Evolutionary conservation across 2,113 vertebrate species (phyloP), one percentile per base, ranked within the genome.

Genomic region (Beaufortia kweichowensis): DNA sequence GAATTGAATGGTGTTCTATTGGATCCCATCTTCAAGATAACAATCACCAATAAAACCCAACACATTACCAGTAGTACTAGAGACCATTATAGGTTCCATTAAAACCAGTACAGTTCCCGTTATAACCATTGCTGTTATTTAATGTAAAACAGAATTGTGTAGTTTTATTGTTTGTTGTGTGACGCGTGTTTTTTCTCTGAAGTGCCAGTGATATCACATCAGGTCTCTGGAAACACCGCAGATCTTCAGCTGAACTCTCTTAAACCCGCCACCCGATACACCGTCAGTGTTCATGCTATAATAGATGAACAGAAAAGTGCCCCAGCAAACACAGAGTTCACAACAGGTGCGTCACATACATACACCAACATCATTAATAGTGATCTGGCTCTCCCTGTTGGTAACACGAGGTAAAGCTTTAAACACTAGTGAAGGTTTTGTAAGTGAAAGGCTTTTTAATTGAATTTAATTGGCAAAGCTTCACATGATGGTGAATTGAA

Each of bases 141-240:
- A 33, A 1, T 63, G 33, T 65, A 9, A 19, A 39, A 64, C 2
- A 41, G 6, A 9, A 7, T 5, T 35, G 33, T 35, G 33, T 46
- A n/a, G 48, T 21, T 53, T 9, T 29, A 9, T 23, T 35, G 19
- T 31, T 1, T 39, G 61, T 0, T 56, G 0, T 50, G 23, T 72
- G n/a, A n/a, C n/a, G n/a, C n/a, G n/a, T n/a, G n/a, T n/a, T n/a
- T n/a, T n/a, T n/a, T n/a, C n/a, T n/a, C n/a, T n/a, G 3, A 80
- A 98, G 96, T 85, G 48, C 77, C 92, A 33, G 90, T 89, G 29
- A 84, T 93, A 39, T 93, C 91, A 0, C 91, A 92, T 84, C 86
- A 84, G 0, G 94, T 99, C 4, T 94, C 95, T 0, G 96, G 95
- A 56, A 96, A 96, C 90, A 95, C 86, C 0, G 92, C 93, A 73